Evolutionary conservation across 2,888 invertebrate genomes (phyloP), one percentile per base, ranked within the genome.

Genomic region (Leptopilina myrica): DNA sequence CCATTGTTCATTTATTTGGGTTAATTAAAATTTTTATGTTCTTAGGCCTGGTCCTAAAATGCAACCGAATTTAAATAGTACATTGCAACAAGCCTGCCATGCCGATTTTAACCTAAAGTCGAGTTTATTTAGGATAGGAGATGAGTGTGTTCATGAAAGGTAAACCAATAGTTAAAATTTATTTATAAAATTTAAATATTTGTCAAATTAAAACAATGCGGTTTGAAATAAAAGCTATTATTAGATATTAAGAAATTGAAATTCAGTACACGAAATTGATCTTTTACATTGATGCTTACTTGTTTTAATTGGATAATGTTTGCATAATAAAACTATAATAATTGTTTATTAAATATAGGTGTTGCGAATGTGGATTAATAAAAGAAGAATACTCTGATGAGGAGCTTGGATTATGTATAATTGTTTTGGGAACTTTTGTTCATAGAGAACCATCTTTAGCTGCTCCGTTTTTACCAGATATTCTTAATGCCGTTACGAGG

Each of bases 311-410:
- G 33, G 33, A 33, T 3, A 33, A 33, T 33, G 3, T 33, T 33
- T 33, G 33, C 33, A 33, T 33, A 1, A 5, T 33, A 3, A 33
- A 33, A 33, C 0, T 33, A 33, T 33, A 33, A 33, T 12, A 12
- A 2, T 12, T 11, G 9, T 49, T 49, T 4, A 49, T 49, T 12
- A 9, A 11, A 49, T 9, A 12, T 12, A 91, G 93, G 90, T 98
- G 98, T 90, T 95, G 97, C 0, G 98, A 98, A 90, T 99, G 99
- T 92, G 98, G 98, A 15, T 95, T 95, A 1, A 94, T 96, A 5
- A 95, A 95, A 82, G 98, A 98, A 91, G 96, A 97, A 90, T 99
- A 98, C 92, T 98, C 97, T 83, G 99, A 99, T 90, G 99, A 99
- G 90, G 99, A 99, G 90, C 93, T 99, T 80, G 98, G 98, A 0